These are phyloP conservation scores for Leptoclinus maculatus DNA, from an alignment of 2,797 vertebrate species.

Conservation along the genomic window DNA sequence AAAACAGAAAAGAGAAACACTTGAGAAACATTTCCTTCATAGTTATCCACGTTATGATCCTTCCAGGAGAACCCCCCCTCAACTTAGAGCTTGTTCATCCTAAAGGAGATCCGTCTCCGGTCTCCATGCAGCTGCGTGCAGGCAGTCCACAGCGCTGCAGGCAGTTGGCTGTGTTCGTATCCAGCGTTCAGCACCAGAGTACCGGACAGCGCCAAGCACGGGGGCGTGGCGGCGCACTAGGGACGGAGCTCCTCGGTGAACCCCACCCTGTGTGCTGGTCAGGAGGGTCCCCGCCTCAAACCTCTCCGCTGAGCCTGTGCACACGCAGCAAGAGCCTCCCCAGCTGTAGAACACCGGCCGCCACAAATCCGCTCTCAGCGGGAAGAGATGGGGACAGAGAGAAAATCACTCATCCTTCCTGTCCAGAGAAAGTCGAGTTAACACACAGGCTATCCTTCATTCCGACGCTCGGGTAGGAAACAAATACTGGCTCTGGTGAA, in stretches of 20 bases:
- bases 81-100: constrained; percentile 69
- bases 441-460: neutral
- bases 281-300: constrained; percentile 51
- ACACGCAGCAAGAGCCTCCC: constrained; percentile 8
- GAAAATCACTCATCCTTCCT: constrained; percentile 40
- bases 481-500: constrained; percentile 1
- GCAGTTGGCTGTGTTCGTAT: constrained; percentile 56
- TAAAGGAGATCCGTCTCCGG: constrained; percentile 29
- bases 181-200: constrained; percentile 76
- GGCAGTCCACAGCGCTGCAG: constrained; percentile 67
- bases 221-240: constrained; percentile 75
- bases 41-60: constrained; percentile 54
- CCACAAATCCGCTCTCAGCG: constrained; percentile 44
- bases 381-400: constrained; percentile 15
- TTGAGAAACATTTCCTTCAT: constrained; percentile 54
- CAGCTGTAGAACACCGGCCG: neutral
- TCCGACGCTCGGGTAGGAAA: constrained; percentile 13
- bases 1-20: constrained; percentile 50
- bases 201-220: constrained; percentile 79
- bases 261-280: constrained; percentile 71
- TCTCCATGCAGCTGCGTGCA: constrained; percentile 62
- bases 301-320: constrained; percentile 30
- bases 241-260: constrained; percentile 65
- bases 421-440: constrained; percentile 27
- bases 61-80: constrained; percentile 37